Evolutionary conservation across 2,888 invertebrate genomes (phyloP).

Genomic region (Antheraea assamensis): DNA sequence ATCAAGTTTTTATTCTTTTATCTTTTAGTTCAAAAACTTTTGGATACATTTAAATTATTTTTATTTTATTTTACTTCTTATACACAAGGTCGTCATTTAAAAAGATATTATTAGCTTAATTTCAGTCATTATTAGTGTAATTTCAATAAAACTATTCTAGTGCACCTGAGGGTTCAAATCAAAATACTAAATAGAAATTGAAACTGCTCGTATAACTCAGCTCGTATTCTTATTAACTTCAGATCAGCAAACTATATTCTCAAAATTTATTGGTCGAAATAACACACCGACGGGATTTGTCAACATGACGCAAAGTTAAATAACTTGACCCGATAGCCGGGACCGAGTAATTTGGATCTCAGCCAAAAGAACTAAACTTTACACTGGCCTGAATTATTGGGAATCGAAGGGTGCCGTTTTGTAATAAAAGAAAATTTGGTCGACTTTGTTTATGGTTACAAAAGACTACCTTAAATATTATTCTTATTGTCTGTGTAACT

Average conservation of each 20-base stretch:
- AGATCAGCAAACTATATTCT: not conserved
- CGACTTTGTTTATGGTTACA: conserved; percentile 1
- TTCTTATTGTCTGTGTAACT: not conserved
- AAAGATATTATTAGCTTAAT: too few species aligned
- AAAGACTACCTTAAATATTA: not conserved
- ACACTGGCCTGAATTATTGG: conserved; percentile 19
- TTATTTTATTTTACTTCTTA: too few species aligned
- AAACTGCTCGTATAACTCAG: not conserved
- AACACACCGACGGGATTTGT: conserved; percentile 12
- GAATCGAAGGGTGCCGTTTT: conserved; percentile 18
- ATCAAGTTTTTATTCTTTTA: not conserved
- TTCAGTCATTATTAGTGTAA: too few species aligned
- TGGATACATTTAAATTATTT: too few species aligned
- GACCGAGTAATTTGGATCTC: conserved; percentile 20
- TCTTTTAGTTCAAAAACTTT: too few species aligned
- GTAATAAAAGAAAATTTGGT: conserved; percentile 14
- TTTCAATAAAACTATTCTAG: not conserved
- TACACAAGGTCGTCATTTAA: too few species aligned
- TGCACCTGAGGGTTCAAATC: not conserved
- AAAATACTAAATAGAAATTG: not conserved
- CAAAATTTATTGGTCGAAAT: conserved; percentile 10
- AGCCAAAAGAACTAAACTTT: conserved; percentile 24
- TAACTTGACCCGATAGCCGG: conserved; percentile 17
- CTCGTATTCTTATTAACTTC: not conserved
- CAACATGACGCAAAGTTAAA: conserved; percentile 16